Conservation (phyloP, 2,113 vertebrate species). For the Rhinolophus sinicus region DNA sequence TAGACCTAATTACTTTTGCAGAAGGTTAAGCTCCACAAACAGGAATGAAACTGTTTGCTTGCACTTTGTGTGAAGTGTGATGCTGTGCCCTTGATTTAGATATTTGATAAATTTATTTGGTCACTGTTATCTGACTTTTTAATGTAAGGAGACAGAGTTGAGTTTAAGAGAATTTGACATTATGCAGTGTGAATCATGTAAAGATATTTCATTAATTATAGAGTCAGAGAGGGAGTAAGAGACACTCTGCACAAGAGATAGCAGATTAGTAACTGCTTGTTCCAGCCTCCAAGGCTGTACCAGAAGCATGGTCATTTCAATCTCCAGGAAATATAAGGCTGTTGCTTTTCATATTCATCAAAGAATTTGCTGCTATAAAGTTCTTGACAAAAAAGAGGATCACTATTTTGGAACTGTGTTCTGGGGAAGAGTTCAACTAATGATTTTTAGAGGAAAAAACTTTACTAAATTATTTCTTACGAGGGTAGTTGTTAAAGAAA, state of each 20-base stretch:
- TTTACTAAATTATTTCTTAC: not conserved
- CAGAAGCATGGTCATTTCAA: not conserved
- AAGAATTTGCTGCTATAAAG: not conserved
- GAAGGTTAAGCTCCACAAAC: slow-evolving; percentile 88
- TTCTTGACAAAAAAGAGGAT: not conserved
- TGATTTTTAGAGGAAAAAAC: not conserved
- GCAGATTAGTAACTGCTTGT: slow-evolving; percentile 5
- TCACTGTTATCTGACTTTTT: slow-evolving; percentile 82
- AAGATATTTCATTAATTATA: slow-evolving; percentile 77
- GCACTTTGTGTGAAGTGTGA: slow-evolving; percentile 81
- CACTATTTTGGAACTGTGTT: not conserved
- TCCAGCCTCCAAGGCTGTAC: not conserved
- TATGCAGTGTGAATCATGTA: slow-evolving; percentile 55
- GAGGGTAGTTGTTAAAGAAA: not conserved
- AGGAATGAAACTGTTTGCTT: slow-evolving; percentile 87
- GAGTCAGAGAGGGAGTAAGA: slow-evolving; percentile 46
- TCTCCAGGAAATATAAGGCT: not conserved
- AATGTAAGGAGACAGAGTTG: slow-evolving; percentile 68
- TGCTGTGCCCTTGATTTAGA: slow-evolving; percentile 81
- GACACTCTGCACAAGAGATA: slow-evolving; percentile 41
- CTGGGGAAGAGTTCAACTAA: not conserved
- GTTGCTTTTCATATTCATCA: not conserved
- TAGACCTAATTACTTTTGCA: slow-evolving; percentile 88
- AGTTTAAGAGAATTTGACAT: slow-evolving; percentile 73
- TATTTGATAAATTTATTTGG: slow-evolving; percentile 80